Conservation (phyloP, 2,113 vertebrate species). For the Calidris pugnax region DNA sequence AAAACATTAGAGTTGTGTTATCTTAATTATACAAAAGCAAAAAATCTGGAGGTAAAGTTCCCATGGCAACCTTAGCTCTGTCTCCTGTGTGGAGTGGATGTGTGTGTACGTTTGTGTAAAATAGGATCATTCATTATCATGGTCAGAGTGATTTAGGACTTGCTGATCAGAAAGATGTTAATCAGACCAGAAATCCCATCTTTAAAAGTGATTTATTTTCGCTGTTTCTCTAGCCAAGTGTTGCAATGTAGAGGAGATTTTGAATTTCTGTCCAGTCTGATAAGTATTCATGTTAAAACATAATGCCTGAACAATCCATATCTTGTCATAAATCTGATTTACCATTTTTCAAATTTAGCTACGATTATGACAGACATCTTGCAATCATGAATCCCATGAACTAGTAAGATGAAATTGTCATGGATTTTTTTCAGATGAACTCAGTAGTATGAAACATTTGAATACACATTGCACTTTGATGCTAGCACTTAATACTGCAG, state of each 20-base stretch:
- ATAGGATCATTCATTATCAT: not conserved
- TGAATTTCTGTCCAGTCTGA: constrained; percentile 9
- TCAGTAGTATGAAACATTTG: not conserved
- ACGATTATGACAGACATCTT: not conserved
- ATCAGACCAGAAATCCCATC: not conserved
- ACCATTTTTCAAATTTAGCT: not conserved
- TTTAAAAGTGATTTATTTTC: not conserved
- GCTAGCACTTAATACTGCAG: not conserved
- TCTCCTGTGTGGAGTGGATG: not conserved
- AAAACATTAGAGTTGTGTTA: not conserved
- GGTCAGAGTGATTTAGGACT: not conserved
- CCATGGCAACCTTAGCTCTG: constrained; percentile 1
- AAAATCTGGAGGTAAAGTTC: constrained; percentile 18
- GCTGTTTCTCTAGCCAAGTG: not conserved
- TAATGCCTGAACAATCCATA: not conserved
- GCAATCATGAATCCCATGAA: not conserved
- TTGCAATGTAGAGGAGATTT: not conserved
- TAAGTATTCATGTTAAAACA: not conserved
- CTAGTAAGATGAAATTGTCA: not conserved
- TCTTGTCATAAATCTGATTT: not conserved
- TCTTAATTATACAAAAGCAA: constrained; percentile 3
- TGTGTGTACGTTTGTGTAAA: not conserved
- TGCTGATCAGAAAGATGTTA: not conserved
- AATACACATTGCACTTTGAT: not conserved
- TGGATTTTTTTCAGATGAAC: not conserved